These are phyloP conservation scores for Cylas formicarius DNA, from an alignment of 1,140 invertebrate genomes.

Conservation along the genomic window DNA sequence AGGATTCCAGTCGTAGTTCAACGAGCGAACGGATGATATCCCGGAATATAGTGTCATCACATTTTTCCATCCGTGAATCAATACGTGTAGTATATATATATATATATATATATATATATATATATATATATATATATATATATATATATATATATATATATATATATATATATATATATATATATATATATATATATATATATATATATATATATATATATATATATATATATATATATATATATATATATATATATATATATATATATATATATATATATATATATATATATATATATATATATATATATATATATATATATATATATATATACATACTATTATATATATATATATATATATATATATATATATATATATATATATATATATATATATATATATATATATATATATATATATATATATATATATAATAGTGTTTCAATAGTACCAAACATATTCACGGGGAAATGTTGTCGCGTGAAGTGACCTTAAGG, in stretches of 20 bases:
- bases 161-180: constrained; percentile 10
- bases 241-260: constrained; percentile 12
- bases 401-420: constrained; percentile 7
- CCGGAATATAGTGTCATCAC: no score
- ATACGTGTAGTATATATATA: no score
- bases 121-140: no score
- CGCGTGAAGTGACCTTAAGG: neutral
- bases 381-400: constrained; percentile 7
- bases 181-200: constrained; percentile 10
- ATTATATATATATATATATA: constrained; percentile 5
- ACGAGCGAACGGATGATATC: no score
- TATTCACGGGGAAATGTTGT: neutral
- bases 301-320: constrained; percentile 11
- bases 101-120: no score
- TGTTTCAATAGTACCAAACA: neutral
- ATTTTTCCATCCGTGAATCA: no score
- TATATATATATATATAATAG: constrained; percentile 5
- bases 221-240: constrained; percentile 11
- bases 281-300: constrained; percentile 12
- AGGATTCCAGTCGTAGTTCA: no score
- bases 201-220: constrained; percentile 10
- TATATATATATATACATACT: constrained; percentile 3
- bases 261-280: constrained; percentile 11
- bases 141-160: constrained; percentile 9
- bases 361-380: constrained; percentile 7